Percentiles rank a stretch among this genome's conserved stretches.
Conservation (phyloP, 2,888 invertebrate species). For the Tenthredo distinguenda region DNA sequence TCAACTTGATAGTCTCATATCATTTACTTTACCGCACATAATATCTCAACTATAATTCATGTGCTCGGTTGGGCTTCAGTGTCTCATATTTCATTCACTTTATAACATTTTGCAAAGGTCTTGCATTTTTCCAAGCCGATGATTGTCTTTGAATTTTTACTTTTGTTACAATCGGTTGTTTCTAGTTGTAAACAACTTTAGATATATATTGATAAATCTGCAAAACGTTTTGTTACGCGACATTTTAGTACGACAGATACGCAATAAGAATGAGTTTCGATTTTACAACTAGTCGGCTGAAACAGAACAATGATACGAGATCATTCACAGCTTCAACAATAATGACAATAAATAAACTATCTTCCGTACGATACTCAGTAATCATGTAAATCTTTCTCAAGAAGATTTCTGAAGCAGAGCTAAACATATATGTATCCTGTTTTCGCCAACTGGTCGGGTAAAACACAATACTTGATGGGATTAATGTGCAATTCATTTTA, state of each 20-base stretch:
- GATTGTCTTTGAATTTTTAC: no score
- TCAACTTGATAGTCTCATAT: not conserved
- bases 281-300: no score
- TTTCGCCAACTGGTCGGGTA: not conserved
- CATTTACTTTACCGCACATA: not conserved
- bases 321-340: no score
- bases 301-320: no score
- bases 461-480: not conserved
- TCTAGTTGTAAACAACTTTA: not conserved
- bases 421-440: not conserved
- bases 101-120: not conserved
- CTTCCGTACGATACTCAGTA: no score
- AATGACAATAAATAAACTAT: no score
- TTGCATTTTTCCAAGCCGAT: not conserved
- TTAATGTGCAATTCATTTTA: not conserved
- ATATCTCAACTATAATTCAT: not conserved
- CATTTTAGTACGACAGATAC: no score
- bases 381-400: no score
- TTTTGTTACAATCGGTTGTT: no score
- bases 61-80: not conserved
- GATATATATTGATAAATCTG: not conserved
- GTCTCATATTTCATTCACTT: conserved; percentile 2
- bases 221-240: not conserved
- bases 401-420: no score
- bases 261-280: no score